These are phyloP conservation scores for Pseudomugil tenellus DNA, from an alignment of 2,797 vertebrate species.

Conservation along the genomic window DNA sequence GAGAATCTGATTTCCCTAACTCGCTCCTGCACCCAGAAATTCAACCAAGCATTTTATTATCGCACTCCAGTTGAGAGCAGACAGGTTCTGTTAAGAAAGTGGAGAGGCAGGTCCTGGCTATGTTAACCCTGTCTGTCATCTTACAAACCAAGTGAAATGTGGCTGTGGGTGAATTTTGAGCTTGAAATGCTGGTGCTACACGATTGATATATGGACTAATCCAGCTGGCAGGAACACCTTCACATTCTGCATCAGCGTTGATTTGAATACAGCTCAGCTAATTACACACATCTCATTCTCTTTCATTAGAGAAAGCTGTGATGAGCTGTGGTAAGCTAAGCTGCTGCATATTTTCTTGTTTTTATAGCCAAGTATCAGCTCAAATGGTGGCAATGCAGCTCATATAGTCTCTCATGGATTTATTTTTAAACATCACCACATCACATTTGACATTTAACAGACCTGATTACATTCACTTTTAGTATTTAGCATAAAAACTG, in stretches of 20 bases:
- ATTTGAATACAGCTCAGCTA: conserved; percentile 56
- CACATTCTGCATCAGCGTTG: conserved; percentile 49
- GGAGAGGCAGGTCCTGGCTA: conserved; percentile 60
- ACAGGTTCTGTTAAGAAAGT: conserved; percentile 58
- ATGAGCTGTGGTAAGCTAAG: conserved; percentile 40
- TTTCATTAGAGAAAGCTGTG: conserved; percentile 35
- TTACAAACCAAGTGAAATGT: conserved; percentile 54
- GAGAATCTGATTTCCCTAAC: conserved; percentile 72
- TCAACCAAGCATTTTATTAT: conserved; percentile 68
- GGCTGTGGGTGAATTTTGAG: conserved; percentile 45
- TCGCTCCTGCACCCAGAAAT: conserved; percentile 67
- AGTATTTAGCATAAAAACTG: not conserved
- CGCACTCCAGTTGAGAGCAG: conserved; percentile 56
- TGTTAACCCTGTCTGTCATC: conserved; percentile 61
- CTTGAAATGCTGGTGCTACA: conserved; percentile 39
- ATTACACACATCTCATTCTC: conserved; percentile 53
- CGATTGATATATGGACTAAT: conserved; percentile 54
- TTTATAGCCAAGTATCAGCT: conserved; percentile 42
- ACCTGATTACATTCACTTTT: conserved; percentile 15
- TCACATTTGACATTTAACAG: conserved; percentile 29
- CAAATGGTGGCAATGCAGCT: conserved; percentile 29
- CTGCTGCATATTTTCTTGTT: conserved; percentile 37
- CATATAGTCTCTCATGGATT: conserved; percentile 29
- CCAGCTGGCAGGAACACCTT: conserved; percentile 42
- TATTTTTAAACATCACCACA: conserved; percentile 12